These are phyloP conservation scores for Druceiella hillmani DNA, from an alignment of 2,888 invertebrate genomes.

Conservation along the genomic window DNA sequence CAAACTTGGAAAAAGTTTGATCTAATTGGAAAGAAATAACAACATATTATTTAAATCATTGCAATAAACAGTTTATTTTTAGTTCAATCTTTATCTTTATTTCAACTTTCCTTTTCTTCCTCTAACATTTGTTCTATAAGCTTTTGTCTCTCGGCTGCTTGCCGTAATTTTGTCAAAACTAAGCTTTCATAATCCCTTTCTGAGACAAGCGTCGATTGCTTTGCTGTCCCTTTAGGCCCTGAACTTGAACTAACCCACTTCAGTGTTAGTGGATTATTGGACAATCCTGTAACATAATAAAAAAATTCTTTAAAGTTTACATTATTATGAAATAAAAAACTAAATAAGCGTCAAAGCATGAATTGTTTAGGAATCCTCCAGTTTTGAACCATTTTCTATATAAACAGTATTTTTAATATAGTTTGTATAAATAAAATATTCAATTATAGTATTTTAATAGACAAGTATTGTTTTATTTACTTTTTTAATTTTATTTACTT, in stretches of 20 bases:
- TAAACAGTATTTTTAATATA: too few species aligned
- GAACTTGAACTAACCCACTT: constrained; percentile 58
- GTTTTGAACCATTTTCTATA: too few species aligned
- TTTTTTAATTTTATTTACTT: too few species aligned
- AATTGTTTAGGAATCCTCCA: constrained; percentile 2
- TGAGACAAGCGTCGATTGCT: constrained; percentile 44
- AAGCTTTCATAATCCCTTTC: constrained; percentile 77
- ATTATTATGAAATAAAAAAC: constrained; percentile 10
- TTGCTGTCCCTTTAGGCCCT: constrained; percentile 38
- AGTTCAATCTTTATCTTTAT: constrained; percentile 13
- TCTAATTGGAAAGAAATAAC: constrained; percentile 36
- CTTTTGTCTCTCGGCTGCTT: constrained; percentile 79
- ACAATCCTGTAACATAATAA: constrained; percentile 47
- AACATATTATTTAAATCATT: constrained; percentile 21
- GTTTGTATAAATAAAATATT: too few species aligned
- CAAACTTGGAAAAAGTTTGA: constrained; percentile 67
- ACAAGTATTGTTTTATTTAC: too few species aligned
- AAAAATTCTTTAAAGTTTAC: too few species aligned
- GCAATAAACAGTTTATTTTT: constrained; percentile 8
- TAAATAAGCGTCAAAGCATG: constrained; percentile 3
- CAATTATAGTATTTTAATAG: too few species aligned
- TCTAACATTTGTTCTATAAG: constrained; percentile 65
- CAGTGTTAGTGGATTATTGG: constrained; percentile 65
- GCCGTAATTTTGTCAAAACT: constrained; percentile 72
- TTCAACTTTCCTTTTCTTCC: constrained; percentile 39